A percentile compares a stretch with the other conserved stretches of the same genome.
phyloP scores from a whole-genome alignment of 2,113 vertebrate genomes.

The Dasyornis broadbenti region DNA sequence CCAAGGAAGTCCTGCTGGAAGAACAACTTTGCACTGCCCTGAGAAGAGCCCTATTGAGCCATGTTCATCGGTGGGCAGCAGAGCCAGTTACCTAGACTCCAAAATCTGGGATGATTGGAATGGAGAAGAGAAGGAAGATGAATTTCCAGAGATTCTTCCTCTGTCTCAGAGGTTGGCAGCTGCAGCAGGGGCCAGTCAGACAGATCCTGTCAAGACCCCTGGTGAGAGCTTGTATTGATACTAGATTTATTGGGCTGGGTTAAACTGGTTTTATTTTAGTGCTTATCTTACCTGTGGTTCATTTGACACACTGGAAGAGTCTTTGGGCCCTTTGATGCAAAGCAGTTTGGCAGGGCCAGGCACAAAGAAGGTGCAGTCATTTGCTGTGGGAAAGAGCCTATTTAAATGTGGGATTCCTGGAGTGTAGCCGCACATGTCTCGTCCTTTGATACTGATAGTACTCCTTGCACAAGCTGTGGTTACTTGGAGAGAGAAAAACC shows the following conservation, averaged over 20 bases:
- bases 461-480: background rate
- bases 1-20: background rate
- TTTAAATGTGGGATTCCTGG: background rate
- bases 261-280: background rate
- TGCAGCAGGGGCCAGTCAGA: background rate
- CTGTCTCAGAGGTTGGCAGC: conserved; percentile 63
- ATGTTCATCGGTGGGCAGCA: background rate
- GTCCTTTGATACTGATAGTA: background rate
- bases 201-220: conserved; percentile 70
- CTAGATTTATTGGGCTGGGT: background rate
- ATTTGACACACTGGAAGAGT: background rate
- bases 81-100: conserved; percentile 72
- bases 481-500: background rate
- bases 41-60: conserved; percentile 2
- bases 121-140: conserved; percentile 66
- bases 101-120: conserved; percentile 81
- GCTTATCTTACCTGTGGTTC: background rate
- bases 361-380: background rate
- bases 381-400: background rate
- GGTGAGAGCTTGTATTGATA: conserved; percentile 67
- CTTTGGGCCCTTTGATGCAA: background rate
- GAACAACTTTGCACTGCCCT: background rate
- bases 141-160: conserved; percentile 58
- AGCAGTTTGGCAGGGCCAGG: background rate
- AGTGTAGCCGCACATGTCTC: background rate